Conservation (phyloP, 2,797 vertebrate genomes). For the Catostomus latipinnis region DNA sequence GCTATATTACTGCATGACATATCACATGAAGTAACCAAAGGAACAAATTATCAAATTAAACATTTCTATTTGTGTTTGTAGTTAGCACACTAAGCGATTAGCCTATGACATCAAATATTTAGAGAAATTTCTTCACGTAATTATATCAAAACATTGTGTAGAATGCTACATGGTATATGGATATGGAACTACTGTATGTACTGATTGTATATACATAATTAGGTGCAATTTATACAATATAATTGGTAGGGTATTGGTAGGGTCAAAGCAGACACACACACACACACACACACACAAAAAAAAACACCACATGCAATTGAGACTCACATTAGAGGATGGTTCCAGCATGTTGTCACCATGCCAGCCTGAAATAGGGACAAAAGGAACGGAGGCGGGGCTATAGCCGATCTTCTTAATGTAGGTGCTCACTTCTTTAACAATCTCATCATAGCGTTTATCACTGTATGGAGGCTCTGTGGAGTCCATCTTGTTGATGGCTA, state of each 20-base stretch:
- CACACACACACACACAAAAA: background rate
- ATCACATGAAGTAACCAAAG: too few species aligned
- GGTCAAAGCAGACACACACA: background rate
- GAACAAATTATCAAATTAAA: too few species aligned
- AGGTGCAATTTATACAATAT: background rate
- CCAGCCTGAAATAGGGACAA: constrained; percentile 86
- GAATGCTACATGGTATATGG: too few species aligned
- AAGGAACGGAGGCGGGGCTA: constrained; percentile 83
- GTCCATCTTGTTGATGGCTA: constrained; percentile 73
- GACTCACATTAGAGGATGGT: constrained; percentile 81
- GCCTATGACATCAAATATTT: too few species aligned
- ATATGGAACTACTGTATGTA: too few species aligned
- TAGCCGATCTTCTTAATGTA: constrained; percentile 90
- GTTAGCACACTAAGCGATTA: too few species aligned
- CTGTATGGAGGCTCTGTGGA: constrained; percentile 78
- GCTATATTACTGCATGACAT: too few species aligned
- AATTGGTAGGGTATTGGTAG: background rate
- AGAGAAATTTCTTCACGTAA: too few species aligned
- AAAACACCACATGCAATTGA: background rate
- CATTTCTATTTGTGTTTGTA: too few species aligned
- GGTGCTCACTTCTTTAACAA: constrained; percentile 86
- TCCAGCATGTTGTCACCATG: constrained; percentile 90
- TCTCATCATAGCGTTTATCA: constrained; percentile 86
- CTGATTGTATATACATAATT: too few species aligned
- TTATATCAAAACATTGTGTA: too few species aligned